phyloP scores from a whole-genome alignment of 2,888 invertebrate genomes.

The Drosophila helvetica region DNA sequence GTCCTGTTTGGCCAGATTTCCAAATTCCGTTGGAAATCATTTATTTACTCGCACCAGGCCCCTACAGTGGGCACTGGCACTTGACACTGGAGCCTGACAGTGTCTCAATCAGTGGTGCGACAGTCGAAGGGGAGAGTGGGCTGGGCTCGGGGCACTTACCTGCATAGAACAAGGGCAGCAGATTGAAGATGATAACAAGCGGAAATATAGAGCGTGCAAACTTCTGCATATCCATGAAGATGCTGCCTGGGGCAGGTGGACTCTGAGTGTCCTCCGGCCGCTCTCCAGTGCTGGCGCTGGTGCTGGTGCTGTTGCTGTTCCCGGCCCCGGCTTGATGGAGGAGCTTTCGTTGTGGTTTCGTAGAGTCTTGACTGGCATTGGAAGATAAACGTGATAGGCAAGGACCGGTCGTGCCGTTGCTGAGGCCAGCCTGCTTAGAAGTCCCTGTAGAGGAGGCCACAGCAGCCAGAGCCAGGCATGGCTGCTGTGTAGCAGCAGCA shows the following conservation, averaged over 20 bases:
- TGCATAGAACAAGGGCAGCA: constrained; percentile 84
- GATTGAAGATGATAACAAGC: constrained; percentile 83
- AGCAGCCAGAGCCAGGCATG: constrained; percentile 30
- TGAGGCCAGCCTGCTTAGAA: constrained; percentile 41
- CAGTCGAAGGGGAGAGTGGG: background rate
- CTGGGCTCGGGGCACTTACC: constrained; percentile 73
- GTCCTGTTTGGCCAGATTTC: constrained; percentile 42
- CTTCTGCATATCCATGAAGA: constrained; percentile 81
- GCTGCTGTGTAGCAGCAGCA: constrained; percentile 47
- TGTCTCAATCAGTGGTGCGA: constrained; percentile 13
- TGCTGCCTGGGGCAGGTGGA: constrained; percentile 57
- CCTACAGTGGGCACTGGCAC: constrained; percentile 20
- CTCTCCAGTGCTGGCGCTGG: constrained; percentile 27
- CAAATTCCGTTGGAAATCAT: constrained; percentile 47
- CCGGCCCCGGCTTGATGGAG: constrained; percentile 47
- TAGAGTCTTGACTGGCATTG: constrained; percentile 65
- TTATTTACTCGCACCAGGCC: constrained; percentile 27
- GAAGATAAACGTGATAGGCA: constrained; percentile 81
- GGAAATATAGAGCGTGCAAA: constrained; percentile 82
- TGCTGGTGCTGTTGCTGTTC: no score
- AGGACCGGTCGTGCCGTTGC: constrained; percentile 35
- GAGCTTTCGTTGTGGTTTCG: constrained; percentile 64
- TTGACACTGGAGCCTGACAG: constrained; percentile 15
- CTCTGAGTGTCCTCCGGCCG: constrained; percentile 40
- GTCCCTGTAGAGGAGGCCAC: constrained; percentile 64